A percentile compares a stretch with the other conserved stretches of the same genome.
Conservation (phyloP, 2,888 invertebrate species). For the Aphelenchoides bicaudatus region DNA sequence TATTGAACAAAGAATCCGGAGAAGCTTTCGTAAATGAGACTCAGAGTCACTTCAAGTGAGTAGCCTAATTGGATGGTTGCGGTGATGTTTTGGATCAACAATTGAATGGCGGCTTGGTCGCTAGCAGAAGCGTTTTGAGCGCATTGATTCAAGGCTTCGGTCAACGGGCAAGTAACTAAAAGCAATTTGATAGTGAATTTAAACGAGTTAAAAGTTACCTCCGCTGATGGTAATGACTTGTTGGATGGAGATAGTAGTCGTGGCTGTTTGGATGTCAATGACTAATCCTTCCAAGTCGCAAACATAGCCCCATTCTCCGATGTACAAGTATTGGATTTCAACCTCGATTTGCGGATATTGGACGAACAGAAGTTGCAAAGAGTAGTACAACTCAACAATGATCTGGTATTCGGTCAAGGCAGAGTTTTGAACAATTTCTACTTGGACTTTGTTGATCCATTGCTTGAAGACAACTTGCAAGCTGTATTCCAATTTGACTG, state of each 20-base stretch:
- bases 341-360: background rate
- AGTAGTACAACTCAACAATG: background rate
- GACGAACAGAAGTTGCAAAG: background rate
- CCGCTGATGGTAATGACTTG: background rate
- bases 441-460: slow-evolving; percentile 13
- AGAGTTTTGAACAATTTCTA: background rate
- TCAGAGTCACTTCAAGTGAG: background rate
- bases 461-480: slow-evolving; percentile 1
- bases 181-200: no score
- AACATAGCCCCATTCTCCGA: slow-evolving; percentile 3
- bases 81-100: background rate
- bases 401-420: slow-evolving; percentile 4
- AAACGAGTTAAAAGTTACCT: no score
- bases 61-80: slow-evolving; percentile 12
- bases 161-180: background rate
- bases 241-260: background rate
- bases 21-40: slow-evolving; percentile 8
- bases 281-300: slow-evolving; percentile 1
- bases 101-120: slow-evolving; percentile 8
- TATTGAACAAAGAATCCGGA: slow-evolving; percentile 9
- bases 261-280: background rate
- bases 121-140: background rate
- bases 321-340: background rate
- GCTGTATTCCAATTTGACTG: background rate
- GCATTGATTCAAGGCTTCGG: background rate